Evolutionary conservation across 2,113 vertebrate species (phyloP).

Genomic region (Oreotragus oreotragus): DNA sequence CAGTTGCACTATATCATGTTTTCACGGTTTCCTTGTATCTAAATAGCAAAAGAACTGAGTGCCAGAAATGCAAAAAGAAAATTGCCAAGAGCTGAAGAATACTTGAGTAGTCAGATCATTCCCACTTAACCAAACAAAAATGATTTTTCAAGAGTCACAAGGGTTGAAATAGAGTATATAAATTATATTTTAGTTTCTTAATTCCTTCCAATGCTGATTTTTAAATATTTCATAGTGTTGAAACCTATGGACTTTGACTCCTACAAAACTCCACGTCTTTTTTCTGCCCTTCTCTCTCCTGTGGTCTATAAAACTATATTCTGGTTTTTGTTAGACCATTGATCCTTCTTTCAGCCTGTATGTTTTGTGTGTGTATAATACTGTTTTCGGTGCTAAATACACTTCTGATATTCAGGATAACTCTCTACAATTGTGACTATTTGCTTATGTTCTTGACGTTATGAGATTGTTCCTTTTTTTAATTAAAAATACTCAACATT

Average conservation of each 20-base stretch:
- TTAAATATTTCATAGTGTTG: slow-evolving; percentile 31
- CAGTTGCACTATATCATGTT: background rate
- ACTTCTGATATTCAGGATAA: slow-evolving; percentile 60
- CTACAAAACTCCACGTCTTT: slow-evolving; percentile 24
- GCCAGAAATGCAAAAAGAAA: slow-evolving; percentile 9
- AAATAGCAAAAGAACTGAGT: background rate
- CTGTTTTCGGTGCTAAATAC: slow-evolving; percentile 70
- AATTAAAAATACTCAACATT: slow-evolving; percentile 54
- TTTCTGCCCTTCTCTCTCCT: slow-evolving; percentile 32
- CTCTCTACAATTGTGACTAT: slow-evolving; percentile 48
- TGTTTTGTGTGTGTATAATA: slow-evolving; percentile 46
- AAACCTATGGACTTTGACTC: slow-evolving; percentile 25
- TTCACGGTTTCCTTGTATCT: background rate
- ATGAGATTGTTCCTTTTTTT: slow-evolving; percentile 35
- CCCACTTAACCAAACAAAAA: background rate
- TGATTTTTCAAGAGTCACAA: background rate
- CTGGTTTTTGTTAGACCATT: slow-evolving; percentile 42
- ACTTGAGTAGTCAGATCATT: background rate
- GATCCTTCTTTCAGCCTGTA: slow-evolving; percentile 56
- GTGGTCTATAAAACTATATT: slow-evolving; percentile 38
- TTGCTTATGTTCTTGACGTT: slow-evolving; percentile 52
- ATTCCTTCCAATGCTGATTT: slow-evolving; percentile 14
- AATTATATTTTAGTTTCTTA: slow-evolving; percentile 29
- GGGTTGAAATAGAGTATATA: background rate
- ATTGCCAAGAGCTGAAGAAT: slow-evolving; percentile 6